Evolutionary conservation across 2,888 invertebrate species (phyloP).

Genomic region (Tanypteryx hageni): DNA sequence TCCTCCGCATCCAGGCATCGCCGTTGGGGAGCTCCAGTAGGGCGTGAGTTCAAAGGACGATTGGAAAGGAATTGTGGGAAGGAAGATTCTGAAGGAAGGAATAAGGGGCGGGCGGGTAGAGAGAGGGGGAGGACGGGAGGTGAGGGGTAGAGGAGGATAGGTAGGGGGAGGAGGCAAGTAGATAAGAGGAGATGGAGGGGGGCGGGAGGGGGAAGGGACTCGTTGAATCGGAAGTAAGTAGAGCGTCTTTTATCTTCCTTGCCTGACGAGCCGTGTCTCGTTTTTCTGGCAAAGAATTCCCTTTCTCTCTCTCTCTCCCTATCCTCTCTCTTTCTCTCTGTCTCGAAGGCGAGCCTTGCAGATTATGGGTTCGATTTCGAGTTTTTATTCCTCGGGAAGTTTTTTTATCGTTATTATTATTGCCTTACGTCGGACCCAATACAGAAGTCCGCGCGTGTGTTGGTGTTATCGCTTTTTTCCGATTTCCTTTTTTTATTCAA

Average conservation of each 20-base stretch:
- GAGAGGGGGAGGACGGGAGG: background rate
- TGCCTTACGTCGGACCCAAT: background rate
- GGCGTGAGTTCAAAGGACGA: constrained; percentile 61
- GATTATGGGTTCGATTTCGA: constrained; percentile 19
- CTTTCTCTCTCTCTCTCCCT: background rate
- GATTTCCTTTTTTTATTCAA: background rate
- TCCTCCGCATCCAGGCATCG: constrained; percentile 48
- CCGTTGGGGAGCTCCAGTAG: constrained; percentile 27
- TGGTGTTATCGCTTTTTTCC: background rate
- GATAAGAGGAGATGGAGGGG: background rate
- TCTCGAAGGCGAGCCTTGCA: background rate
- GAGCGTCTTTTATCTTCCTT: constrained; percentile 54
- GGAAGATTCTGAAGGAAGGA: constrained; percentile 28
- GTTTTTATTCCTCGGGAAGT: background rate
- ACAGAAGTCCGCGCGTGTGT: background rate
- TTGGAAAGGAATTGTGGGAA: constrained; percentile 54
- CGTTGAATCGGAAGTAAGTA: constrained; percentile 52
- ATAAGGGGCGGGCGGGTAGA: background rate
- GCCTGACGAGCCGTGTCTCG: constrained; percentile 64
- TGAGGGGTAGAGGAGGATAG: background rate
- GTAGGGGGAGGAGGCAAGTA: background rate
- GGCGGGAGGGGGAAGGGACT: constrained; percentile 15
- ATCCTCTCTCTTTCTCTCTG: background rate
- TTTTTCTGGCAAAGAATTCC: constrained; percentile 57
- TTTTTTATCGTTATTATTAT: constrained; percentile 23